phyloP scores from a whole-genome alignment of 2,888 invertebrate genomes.

The Theretra japonica region DNA sequence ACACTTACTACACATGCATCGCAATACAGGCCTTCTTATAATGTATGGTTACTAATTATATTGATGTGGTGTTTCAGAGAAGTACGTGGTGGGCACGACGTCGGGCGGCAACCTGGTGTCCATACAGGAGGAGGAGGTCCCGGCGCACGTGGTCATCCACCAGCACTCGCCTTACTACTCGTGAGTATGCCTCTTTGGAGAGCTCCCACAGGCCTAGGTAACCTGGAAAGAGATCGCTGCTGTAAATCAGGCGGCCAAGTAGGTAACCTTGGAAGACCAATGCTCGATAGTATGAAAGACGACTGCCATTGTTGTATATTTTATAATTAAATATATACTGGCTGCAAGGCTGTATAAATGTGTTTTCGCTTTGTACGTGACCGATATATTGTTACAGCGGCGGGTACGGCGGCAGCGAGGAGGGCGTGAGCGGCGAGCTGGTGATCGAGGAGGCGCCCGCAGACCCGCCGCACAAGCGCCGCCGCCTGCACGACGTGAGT shows the following conservation, averaged over 20 bases:
- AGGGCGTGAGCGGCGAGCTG: conserved; percentile 69
- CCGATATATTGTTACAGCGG: conserved; percentile 45
- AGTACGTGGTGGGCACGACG: conserved; percentile 79
- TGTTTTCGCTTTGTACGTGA: no score
- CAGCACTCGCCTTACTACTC: conserved; percentile 77
- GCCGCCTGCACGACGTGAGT: conserved; percentile 65
- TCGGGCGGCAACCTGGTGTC: conserved; percentile 76
- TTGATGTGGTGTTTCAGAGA: conserved; percentile 62
- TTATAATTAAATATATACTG: no score
- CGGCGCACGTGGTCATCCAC: conserved; percentile 65
- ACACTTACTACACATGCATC: no score
- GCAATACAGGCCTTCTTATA: neutral
- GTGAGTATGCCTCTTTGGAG: conserved; percentile 51
- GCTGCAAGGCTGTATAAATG: no score
- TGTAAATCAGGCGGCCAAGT: no score
- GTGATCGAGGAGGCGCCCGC: conserved; percentile 73
- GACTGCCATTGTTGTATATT: no score
- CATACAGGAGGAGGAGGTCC: conserved; percentile 78
- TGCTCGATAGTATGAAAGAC: no score
- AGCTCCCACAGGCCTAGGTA: no score
- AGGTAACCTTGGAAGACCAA: no score
- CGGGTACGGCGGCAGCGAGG: conserved; percentile 59
- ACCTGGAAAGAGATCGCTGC: no score
- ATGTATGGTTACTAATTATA: neutral
- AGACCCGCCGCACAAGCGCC: conserved; percentile 68